Base-by-base conservation (phyloP, 2,888 invertebrate genomes). In the Abrostola triplasia region DNA sequence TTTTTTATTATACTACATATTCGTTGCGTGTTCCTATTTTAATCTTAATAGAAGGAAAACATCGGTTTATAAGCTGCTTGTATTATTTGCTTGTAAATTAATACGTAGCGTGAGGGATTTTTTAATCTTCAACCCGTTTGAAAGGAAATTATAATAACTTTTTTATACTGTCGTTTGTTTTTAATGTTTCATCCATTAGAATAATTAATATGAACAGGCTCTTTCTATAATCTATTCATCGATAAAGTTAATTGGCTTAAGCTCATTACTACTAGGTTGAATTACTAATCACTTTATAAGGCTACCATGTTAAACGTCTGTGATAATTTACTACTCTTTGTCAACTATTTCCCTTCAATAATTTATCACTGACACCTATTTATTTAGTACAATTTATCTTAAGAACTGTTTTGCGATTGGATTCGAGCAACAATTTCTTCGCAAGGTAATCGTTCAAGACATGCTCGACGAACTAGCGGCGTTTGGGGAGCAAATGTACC, bases 41-140 rank as follows among this genome's bases (percentile, higher is more conserved):
- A 59, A 70, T 67, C 41, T 44, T 67, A 36, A 53, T 36, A 50
- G n/a, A 52, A 61, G 2, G 59, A 53, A 7, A 59, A 67, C 49
- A 62, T 49, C 12, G 55, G 11, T 40, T 54, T 42, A 40, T 42
- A 59, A 53, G 63, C 53, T 41, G 38, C 38, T 63, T 57, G 38
- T 73, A 47, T 47, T 52, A 56, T 47, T n/a, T 13, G 55, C 13
- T 48, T 38, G 9, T 7, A 40, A 52, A 71, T 53, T 52, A 62
- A 62, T 57, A 48, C 42, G 24, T 56, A 40, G 41, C 52, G 11
- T 67, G 55, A 38, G 36, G 9, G 8, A 9, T 49, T 13, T 57
- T 57, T 63, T 51, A 12, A 36, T 61, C 57, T 57, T 37, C 36
- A 48, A 36, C 52, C 51, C 56, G 8, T 47, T 49, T 44, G 11